Percentiles rank a stretch among this genome's conserved stretches.
phyloP scores from a whole-genome alignment of 2,113 vertebrate genomes.

The Cranoglanis bouderius region DNA sequence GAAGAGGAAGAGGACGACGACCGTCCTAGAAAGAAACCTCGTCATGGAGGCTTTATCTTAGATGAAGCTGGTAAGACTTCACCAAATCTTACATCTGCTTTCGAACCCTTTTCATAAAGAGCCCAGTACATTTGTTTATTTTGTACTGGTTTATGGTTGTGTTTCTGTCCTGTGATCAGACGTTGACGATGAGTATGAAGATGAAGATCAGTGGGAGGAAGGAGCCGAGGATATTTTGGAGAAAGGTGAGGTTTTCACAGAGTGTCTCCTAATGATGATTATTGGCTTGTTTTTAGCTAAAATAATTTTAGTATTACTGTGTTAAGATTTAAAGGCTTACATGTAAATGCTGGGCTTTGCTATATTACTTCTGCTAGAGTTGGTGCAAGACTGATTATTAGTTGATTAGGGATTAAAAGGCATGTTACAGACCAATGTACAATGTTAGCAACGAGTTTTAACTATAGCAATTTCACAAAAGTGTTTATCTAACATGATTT shows the following conservation, averaged over 20 bases:
- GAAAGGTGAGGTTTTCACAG: constrained; percentile 78
- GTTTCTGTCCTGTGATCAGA: constrained; percentile 67
- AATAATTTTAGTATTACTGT: neutral
- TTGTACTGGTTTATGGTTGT: neutral
- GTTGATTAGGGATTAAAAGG: neutral
- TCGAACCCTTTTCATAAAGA: neutral
- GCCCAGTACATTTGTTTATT: neutral
- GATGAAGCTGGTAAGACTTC: constrained; percentile 85
- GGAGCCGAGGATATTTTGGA: constrained; percentile 90
- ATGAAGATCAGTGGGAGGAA: constrained; percentile 89
- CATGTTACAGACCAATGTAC: neutral
- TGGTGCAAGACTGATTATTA: neutral
- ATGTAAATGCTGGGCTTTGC: neutral
- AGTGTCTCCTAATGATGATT: neutral
- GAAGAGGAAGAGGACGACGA: constrained; percentile 93
- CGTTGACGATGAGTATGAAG: constrained; percentile 94
- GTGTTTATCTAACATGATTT: constrained; percentile 22
- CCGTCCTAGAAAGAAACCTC: constrained; percentile 85
- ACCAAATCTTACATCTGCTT: neutral
- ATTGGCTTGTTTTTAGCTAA: neutral
- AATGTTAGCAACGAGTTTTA: neutral
- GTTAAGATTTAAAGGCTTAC: neutral
- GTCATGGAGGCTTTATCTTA: constrained; percentile 88
- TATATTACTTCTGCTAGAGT: neutral
- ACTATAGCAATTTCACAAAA: neutral